These are phyloP conservation scores for Loripinus fragilis DNA, from an alignment of 2,888 invertebrate species.

Conservation along the genomic window DNA sequence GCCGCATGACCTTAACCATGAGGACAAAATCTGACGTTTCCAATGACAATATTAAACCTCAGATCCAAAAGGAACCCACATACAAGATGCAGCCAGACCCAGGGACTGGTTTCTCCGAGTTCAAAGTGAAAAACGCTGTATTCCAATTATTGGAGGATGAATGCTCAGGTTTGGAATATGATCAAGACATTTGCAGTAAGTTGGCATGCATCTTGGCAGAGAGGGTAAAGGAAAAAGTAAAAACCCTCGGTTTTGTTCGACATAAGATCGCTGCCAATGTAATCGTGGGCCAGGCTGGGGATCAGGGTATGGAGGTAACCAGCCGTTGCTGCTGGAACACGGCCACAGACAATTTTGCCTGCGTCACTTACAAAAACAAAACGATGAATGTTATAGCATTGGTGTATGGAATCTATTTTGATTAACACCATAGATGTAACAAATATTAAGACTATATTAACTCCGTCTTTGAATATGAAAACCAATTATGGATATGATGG, in stretches of 20 bases:
- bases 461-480: no score
- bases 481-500: no score
- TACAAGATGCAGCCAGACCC: conserved; percentile 66
- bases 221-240: conserved; percentile 60
- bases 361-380: conserved; percentile 57
- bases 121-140: conserved; percentile 45
- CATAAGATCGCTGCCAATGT: conserved; percentile 67
- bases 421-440: no score
- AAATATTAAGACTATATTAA: no score
- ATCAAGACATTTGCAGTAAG: conserved; percentile 50
- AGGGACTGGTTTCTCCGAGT: conserved; percentile 42
- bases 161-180: conserved; percentile 53
- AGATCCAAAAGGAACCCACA: conserved; percentile 64
- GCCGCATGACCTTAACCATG: conserved; percentile 46
- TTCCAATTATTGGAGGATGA: conserved; percentile 52
- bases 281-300: conserved; percentile 61
- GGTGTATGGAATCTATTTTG: conserved; percentile 68
- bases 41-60: conserved; percentile 50
- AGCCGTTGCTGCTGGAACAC: conserved; percentile 69
- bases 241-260: conserved; percentile 59
- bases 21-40: conserved; percentile 54
- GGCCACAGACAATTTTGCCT: conserved; percentile 59
- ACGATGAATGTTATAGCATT: conserved; percentile 61
- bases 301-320: conserved; percentile 67
- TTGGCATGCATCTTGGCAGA: conserved; percentile 60